These are phyloP conservation scores for Poecile atricapillus DNA, from an alignment of 2,113 vertebrate genomes.

Conservation along the genomic window DNA sequence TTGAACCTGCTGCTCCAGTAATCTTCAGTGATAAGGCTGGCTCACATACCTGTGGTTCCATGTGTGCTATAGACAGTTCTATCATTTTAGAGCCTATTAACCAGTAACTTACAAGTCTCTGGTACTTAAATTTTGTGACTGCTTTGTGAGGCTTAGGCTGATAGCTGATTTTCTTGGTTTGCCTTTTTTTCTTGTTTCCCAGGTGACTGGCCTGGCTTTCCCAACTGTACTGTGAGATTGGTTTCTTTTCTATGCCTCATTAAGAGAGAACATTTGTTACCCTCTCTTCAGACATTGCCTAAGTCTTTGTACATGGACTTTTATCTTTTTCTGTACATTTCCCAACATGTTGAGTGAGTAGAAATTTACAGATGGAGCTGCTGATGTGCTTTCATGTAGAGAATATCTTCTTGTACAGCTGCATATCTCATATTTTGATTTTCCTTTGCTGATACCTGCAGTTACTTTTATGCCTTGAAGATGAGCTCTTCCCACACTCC, in stretches of 20 bases:
- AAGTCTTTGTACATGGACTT: neutral
- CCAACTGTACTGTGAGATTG: neutral
- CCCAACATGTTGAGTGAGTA: neutral
- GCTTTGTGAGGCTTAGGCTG: neutral
- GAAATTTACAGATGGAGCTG: conserved; percentile 22
- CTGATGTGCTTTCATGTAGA: conserved; percentile 39
- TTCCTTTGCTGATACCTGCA: conserved; percentile 17
- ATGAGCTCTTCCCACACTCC: neutral
- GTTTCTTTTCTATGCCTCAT: conserved; percentile 35
- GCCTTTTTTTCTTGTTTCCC: conserved; percentile 15
- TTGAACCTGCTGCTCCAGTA: neutral
- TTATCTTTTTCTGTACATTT: conserved; percentile 37
- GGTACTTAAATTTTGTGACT: neutral
- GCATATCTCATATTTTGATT: conserved; percentile 17
- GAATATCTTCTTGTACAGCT: conserved; percentile 29
- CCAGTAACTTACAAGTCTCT: neutral
- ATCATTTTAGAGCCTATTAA: conserved; percentile 8
- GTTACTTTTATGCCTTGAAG: conserved; percentile 15
- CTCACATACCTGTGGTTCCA: neutral
- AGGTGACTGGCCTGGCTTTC: conserved; percentile 40
- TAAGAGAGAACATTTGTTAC: conserved; percentile 23
- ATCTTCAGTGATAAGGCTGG: neutral
- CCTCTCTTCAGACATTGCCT: conserved; percentile 5
- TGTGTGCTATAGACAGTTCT: neutral
- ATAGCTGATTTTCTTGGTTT: conserved; percentile 17